Evolutionary conservation across 2,113 vertebrate species (phyloP).

Genomic region (Pituophis catenifer): DNA sequence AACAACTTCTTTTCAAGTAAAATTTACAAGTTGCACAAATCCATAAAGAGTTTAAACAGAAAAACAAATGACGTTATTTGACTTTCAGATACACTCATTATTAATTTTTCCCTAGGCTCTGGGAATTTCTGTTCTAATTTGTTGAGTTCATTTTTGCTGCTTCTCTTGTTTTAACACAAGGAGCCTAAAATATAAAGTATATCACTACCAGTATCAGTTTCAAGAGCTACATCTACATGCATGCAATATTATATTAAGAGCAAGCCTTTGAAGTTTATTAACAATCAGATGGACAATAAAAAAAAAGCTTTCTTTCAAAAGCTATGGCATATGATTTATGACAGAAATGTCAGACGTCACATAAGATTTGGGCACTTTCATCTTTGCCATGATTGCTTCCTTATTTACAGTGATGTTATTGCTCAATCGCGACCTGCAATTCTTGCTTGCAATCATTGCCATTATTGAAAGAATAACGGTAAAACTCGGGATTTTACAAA

Average conservation of each 20-base stretch:
- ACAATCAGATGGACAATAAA: slow-evolving; percentile 46
- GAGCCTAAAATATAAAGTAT: slow-evolving; percentile 48
- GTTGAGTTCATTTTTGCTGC: neutral
- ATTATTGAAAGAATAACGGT: slow-evolving; percentile 31
- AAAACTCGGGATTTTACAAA: slow-evolving; percentile 41
- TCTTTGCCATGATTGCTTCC: slow-evolving; percentile 63
- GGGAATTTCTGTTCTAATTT: slow-evolving; percentile 21
- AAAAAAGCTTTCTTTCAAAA: slow-evolving; percentile 52
- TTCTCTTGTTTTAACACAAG: slow-evolving; percentile 44
- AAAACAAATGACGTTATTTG: neutral
- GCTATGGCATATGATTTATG: slow-evolving; percentile 41
- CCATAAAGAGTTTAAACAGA: neutral
- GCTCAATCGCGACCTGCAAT: slow-evolving; percentile 51
- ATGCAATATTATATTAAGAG: slow-evolving; percentile 44
- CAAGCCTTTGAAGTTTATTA: slow-evolving; percentile 72
- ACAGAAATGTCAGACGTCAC: slow-evolving; percentile 64
- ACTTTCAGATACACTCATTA: slow-evolving; percentile 12
- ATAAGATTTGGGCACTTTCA: slow-evolving; percentile 69
- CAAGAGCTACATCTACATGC: slow-evolving; percentile 52
- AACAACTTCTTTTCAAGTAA: neutral
- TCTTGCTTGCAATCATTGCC: slow-evolving; percentile 57
- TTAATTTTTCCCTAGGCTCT: slow-evolving; percentile 1
- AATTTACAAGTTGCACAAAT: neutral
- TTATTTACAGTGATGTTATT: slow-evolving; percentile 49
- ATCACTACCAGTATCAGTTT: slow-evolving; percentile 49